Base-by-base conservation (phyloP, 2,113 vertebrate genomes). In the Pimephales promelas region DNA sequence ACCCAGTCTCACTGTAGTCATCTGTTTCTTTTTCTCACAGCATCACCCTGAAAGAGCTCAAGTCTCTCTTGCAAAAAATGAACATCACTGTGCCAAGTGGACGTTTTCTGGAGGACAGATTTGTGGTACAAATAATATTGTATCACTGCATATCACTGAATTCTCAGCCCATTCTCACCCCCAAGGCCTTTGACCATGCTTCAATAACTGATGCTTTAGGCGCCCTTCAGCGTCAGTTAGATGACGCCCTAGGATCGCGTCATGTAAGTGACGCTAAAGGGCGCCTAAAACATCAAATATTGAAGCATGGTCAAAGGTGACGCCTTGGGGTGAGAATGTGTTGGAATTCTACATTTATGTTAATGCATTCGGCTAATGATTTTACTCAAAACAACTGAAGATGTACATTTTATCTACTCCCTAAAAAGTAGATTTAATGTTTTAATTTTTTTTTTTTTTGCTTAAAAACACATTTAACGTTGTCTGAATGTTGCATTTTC, bases 41-140 rank as follows among this genome's bases (percentile, higher is more conserved):
- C 87, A 95, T 99, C 93, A 95, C 95, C 87, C 88, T 97, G 62
- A 95, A 98, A 77, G 97, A 99, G 86, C 56, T 98, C 89, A 99
- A 99, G 90, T 91, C 95, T 24, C 89, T 99, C 59, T 94, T 99
- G 76, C 95, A 96, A 13, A 90, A 95, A 89, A 92, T 97, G 40
- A 99, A 99, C 95, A 97, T 95, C 92, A 98, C 97, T 93, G 93
- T 94, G 26, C 94, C 91, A 81, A 92, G 92, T 81, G 87, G 94
- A 85, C 96, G 96, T 79, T 92, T 89, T 84, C 92, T 99, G 87
- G 98, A 96, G 88, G 97, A 99, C 78, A 98, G 93, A 89, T 93
- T 97, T 86, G 83, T 43, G 96, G 97, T 98, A 92, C 90, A 88
- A 90, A 52, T 49, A 68, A 10, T 4, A 34, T 1, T 64, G 28